Evolutionary conservation across 2,797 vertebrate species (phyloP), one percentile per base, ranked within the genome.

Genomic region (Trematomus bernacchii): DNA sequence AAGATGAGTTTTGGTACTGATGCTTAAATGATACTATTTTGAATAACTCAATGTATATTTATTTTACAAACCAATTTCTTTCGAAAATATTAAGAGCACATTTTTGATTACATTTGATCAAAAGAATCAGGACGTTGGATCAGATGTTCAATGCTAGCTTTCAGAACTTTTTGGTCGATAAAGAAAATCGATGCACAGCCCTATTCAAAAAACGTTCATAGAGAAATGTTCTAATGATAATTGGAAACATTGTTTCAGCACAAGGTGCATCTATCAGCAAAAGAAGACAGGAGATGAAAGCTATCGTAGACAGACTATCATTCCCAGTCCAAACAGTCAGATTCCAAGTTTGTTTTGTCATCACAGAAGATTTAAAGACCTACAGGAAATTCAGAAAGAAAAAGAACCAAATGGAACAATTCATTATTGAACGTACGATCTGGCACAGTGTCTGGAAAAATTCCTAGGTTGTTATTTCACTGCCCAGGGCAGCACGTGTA

Each of bases 401-500:
- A 74, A 66, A 37, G 33, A 37, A 7, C 53, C 57, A 53, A 42
- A 42, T 55, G 66, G 14, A 15, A 2, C 59, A 79, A 70, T 61
- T 61, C 59, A 75, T 37, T 44, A 43, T 76, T 67, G 58, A 42
- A 76, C 68, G 40, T 71, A 46, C 40, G 65, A 10, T 65, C 66
- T 87, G 71, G 77, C 74, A 76, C 72, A 15, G 52, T 75, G 55
- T 80, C 37, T 76, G 50, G 74, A 85, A 82, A 75, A 21, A 77
- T 76, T 64, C 47, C 48, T 61, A 1, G 37, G 46, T 64, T 80
- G 59, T 74, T 85, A 75, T 81, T 83, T 66, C 80, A 81, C 73
- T 21, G 58, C 73, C 67, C 21, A 0, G 53, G 80, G 69, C 61
- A 66, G 43, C 66, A 68, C 33, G 50, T 82, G 63, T 62, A 23